A percentile compares a stretch with the other conserved stretches of the same genome.
Evolutionary conservation across 2,797 vertebrate genomes (phyloP).

Genomic region (Typhlichthys eigenmanni): DNA sequence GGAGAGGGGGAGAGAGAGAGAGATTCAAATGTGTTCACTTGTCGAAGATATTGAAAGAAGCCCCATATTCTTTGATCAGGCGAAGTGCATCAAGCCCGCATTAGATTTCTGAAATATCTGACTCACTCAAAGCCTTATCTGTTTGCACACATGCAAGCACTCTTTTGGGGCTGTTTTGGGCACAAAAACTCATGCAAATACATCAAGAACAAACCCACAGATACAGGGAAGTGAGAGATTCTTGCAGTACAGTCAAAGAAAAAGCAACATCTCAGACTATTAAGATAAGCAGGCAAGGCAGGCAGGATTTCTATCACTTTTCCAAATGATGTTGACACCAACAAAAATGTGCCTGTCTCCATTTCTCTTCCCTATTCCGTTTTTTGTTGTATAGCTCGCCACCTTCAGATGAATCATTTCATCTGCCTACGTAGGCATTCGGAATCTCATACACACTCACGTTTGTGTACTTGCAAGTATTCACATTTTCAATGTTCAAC

Average conservation of each 20-base stretch:
- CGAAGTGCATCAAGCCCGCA: conserved; percentile 56
- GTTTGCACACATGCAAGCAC: conserved; percentile 27
- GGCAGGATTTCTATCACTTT: conserved; percentile 56
- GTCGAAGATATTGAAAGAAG: conserved; percentile 70
- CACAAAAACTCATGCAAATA: conserved; percentile 54
- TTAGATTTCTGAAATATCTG: conserved; percentile 65
- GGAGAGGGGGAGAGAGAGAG: conserved; percentile 18
- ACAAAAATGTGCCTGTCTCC: conserved; percentile 52
- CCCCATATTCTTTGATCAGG: conserved; percentile 69
- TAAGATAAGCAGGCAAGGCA: conserved; percentile 58
- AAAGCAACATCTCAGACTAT: conserved; percentile 49
- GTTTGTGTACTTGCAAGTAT: conserved; percentile 21
- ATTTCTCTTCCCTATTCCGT: conserved; percentile 23
- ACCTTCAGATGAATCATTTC: conserved; percentile 33
- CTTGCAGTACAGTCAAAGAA: conserved; percentile 48
- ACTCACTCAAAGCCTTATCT: conserved; percentile 64
- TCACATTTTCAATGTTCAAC: not conserved
- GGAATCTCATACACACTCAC: conserved; percentile 14
- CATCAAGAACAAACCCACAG: conserved; percentile 26
- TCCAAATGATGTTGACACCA: conserved; percentile 59
- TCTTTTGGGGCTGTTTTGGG: conserved; percentile 34
- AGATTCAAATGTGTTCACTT: conserved; percentile 63
- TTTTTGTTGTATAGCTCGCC: conserved; percentile 43
- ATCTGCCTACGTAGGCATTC: conserved; percentile 23
- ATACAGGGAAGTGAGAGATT: conserved; percentile 22